Evolutionary conservation across 2,888 invertebrate species (phyloP).

Genomic region (Caradrina clavipalpis): DNA sequence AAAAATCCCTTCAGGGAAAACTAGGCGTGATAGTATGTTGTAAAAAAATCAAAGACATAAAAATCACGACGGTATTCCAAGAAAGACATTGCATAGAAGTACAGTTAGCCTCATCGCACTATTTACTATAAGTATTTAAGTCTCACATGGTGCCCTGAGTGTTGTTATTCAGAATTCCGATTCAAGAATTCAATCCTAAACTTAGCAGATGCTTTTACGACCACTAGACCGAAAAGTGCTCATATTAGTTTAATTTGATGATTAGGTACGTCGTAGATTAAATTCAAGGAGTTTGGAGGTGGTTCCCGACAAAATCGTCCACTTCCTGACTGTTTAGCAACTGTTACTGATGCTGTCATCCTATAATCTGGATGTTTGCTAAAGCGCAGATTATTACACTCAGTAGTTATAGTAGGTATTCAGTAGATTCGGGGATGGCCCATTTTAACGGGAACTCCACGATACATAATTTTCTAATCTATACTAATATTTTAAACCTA

Average conservation of each 20-base stretch:
- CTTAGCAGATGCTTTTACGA: not conserved
- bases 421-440: not conserved
- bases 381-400: slow-evolving; percentile 4
- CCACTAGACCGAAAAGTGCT: not conserved
- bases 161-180: too few relatives aligned
- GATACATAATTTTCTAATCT: slow-evolving; percentile 5
- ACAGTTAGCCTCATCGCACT: too few relatives aligned
- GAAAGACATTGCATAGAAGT: too few relatives aligned
- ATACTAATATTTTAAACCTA: too few relatives aligned
- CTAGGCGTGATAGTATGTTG: too few relatives aligned
- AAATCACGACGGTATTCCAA: too few relatives aligned
- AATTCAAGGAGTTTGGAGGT: not conserved
- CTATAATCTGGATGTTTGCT: slow-evolving; percentile 28
- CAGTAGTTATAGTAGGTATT: not conserved
- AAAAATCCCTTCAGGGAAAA: too few relatives aligned
- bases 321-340: slow-evolving; percentile 39
- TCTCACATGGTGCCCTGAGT: too few relatives aligned
- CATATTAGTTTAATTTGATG: slow-evolving; percentile 11
- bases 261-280: slow-evolving; percentile 8
- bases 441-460: not conserved
- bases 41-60: too few relatives aligned
- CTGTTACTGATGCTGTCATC: slow-evolving; percentile 55
- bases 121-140: too few relatives aligned
- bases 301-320: slow-evolving; percentile 24
- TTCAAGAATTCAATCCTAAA: not conserved